Conservation (phyloP, 2,113 vertebrate species). For the Phrynocephalus versicolor region DNA sequence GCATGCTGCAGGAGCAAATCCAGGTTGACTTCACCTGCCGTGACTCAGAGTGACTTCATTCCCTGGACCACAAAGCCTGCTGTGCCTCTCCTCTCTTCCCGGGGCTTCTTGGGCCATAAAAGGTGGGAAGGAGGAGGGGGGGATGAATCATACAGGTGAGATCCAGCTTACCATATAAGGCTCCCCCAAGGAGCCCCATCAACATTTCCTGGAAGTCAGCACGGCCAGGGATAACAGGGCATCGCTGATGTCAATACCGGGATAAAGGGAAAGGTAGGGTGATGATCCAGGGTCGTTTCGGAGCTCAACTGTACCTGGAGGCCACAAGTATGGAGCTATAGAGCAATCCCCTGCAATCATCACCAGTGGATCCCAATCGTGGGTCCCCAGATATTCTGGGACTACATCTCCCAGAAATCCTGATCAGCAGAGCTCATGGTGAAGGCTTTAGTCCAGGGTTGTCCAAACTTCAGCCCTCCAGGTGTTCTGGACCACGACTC, state of each 20-base stretch:
- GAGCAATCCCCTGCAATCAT: no score
- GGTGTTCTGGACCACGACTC: no score
- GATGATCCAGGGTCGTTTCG: no score
- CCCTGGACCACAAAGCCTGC: no score
- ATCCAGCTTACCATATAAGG: constrained; percentile 37
- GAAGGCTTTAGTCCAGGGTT: no score
- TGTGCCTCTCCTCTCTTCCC: neutral
- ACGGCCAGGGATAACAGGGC: constrained; percentile 22
- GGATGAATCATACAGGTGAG: neutral
- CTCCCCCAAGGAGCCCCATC: neutral
- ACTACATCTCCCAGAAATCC: no score
- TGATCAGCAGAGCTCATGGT: no score
- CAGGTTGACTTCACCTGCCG: constrained; percentile 29
- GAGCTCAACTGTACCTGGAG: no score
- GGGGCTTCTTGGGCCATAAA: neutral
- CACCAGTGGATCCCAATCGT: no score
- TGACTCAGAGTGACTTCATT: constrained; percentile 47
- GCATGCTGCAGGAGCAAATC: constrained; percentile 37
- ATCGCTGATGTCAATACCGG: neutral
- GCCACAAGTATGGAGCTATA: no score
- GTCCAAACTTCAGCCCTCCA: no score
- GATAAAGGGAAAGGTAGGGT: neutral
- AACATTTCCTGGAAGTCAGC: neutral
- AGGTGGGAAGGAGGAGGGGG: constrained; percentile 33
- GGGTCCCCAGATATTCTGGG: no score